Evolutionary conservation across 2,888 invertebrate genomes (phyloP).

Genomic region (Parelbella ahira): DNA sequence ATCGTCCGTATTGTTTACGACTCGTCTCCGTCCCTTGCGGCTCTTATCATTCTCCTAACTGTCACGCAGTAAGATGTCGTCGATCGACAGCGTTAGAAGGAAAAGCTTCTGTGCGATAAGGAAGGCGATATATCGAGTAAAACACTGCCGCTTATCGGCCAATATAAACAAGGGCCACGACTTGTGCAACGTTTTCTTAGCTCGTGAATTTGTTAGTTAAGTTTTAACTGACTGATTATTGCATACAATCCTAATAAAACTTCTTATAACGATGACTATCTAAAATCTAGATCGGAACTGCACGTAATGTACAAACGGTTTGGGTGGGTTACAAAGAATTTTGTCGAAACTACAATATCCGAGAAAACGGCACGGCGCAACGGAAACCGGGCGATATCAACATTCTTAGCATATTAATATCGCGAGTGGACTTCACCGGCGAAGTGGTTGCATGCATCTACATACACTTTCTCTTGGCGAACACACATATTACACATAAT

Average conservation of each 20-base stretch:
- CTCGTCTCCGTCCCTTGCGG: background rate
- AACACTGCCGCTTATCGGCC: no score
- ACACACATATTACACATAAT: no score
- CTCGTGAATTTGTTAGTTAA: no score
- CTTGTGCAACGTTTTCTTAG: no score
- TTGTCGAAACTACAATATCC: slow-evolving; percentile 24
- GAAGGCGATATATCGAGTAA: no score
- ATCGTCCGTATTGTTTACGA: slow-evolving; percentile 3
- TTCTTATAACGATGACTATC: no score
- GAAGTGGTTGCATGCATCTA: slow-evolving; percentile 34
- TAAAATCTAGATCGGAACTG: no score
- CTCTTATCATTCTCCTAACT: slow-evolving; percentile 5
- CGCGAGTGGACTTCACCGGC: slow-evolving; percentile 25
- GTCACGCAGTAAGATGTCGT: slow-evolving; percentile 22
- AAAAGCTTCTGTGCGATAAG: slow-evolving; percentile 25
- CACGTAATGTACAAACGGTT: background rate
- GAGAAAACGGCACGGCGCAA: slow-evolving; percentile 34
- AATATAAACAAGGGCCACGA: no score
- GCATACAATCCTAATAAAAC: no score
- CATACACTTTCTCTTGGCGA: slow-evolving; percentile 45
- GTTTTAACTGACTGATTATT: no score
- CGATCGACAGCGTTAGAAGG: slow-evolving; percentile 38
- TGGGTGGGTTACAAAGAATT: background rate
- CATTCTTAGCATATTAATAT: slow-evolving; percentile 40
- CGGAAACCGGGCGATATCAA: slow-evolving; percentile 43